Evolutionary conservation across 2,797 vertebrate species (phyloP).

Genomic region (Lepilemur ruficaudatus): DNA sequence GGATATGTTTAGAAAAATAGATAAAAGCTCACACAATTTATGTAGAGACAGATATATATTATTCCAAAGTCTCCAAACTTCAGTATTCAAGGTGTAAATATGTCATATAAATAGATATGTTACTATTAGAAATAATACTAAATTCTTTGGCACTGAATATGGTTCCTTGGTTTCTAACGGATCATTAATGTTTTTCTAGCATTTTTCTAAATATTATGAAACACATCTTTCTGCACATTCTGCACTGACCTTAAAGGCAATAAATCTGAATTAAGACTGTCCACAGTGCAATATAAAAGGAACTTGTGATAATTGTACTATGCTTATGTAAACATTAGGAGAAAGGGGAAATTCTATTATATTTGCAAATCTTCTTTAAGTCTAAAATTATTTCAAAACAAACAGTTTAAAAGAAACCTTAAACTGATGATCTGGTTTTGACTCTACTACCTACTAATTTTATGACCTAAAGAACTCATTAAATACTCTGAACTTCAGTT

Average conservation of each 20-base stretch:
- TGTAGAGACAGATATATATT: neutral
- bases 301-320: neutral
- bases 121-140: constrained; percentile 30
- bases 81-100: constrained; percentile 9
- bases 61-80: neutral
- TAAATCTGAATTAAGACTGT: constrained; percentile 34
- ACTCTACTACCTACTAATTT: neutral
- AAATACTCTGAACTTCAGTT: neutral
- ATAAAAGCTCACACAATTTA: constrained; percentile 24
- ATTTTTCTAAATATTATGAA: constrained; percentile 29
- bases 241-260: neutral
- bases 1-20: neutral
- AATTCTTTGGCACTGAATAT: neutral
- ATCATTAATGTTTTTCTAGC: constrained; percentile 25
- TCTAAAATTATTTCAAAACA: constrained; percentile 24
- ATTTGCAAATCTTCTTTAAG: neutral
- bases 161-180: neutral
- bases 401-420: neutral
- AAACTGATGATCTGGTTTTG: neutral
- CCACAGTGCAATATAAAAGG: neutral
- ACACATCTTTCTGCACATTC: neutral
- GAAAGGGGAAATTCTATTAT: neutral
- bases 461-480: neutral
- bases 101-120: neutral
- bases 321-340: neutral